Conservation (phyloP, 2,888 invertebrate species). For the Agrochola lychnidis region DNA sequence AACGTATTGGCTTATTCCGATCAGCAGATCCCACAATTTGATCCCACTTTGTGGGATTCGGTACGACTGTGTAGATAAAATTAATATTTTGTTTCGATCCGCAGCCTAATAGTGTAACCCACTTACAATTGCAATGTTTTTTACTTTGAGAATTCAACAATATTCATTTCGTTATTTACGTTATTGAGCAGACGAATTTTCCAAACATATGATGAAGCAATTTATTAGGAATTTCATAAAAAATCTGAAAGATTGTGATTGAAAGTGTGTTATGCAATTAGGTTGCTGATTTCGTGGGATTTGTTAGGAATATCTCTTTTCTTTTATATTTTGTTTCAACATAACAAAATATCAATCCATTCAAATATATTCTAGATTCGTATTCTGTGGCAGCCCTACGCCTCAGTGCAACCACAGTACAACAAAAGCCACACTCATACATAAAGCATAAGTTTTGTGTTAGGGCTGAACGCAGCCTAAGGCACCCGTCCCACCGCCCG, state of each 20-base stretch:
- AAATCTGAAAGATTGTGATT: no score
- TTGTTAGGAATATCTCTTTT: not conserved
- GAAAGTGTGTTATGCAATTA: no score
- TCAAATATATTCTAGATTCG: not conserved
- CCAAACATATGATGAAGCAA: not conserved
- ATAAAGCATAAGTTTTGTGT: conserved; percentile 32
- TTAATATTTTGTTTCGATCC: not conserved
- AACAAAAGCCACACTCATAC: conserved; percentile 22
- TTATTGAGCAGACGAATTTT: not conserved
- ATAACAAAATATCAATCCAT: not conserved
- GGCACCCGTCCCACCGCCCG: not conserved
- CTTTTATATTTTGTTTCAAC: not conserved
- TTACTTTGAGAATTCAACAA: not conserved
- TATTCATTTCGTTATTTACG: not conserved
- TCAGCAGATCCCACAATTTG: not conserved
- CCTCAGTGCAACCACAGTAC: not conserved
- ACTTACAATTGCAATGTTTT: no score
- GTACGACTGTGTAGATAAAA: not conserved
- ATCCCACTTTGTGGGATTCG: not conserved
- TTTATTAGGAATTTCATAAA: no score
- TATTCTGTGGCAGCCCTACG: conserved; percentile 12
- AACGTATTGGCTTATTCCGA: not conserved
- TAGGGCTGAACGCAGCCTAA: not conserved
- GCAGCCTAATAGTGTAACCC: no score
- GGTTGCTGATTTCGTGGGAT: not conserved